These are phyloP conservation scores for Nymphalis io DNA, from an alignment of 1,140 invertebrate species.

Conservation along the genomic window DNA sequence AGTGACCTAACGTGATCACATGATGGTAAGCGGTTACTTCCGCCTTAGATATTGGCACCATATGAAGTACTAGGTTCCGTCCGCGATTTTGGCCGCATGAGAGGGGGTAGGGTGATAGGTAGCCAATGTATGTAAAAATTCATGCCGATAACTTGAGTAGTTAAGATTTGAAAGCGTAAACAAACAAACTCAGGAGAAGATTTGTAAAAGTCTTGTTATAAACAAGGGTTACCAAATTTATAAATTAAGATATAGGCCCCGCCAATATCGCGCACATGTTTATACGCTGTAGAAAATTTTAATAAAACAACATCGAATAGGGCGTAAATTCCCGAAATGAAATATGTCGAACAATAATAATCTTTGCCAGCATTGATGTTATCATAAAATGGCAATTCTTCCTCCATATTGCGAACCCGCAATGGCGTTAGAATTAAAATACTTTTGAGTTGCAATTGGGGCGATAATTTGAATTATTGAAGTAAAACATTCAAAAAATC, in stretches of 20 bases:
- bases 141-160: too few relatives aligned
- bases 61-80: too few relatives aligned
- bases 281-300: slow-evolving; percentile 33
- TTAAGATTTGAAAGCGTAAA: too few relatives aligned
- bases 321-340: slow-evolving; percentile 43
- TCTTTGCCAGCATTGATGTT: slow-evolving; percentile 27
- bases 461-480: neutral
- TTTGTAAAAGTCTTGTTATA: too few relatives aligned
- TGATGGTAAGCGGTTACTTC: too few relatives aligned
- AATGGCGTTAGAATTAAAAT: neutral
- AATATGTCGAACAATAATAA: slow-evolving; percentile 41
- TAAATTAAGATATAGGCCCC: neutral
- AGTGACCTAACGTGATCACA: too few relatives aligned
- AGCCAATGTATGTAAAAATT: too few relatives aligned
- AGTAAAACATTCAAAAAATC: too few relatives aligned
- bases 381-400: slow-evolving; percentile 33
- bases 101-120: too few relatives aligned
- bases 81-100: too few relatives aligned
- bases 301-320: slow-evolving; percentile 41
- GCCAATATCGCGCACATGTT: slow-evolving; percentile 33
- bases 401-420: slow-evolving; percentile 15
- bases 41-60: too few relatives aligned
- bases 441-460: neutral
- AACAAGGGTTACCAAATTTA: slow-evolving; percentile 2
- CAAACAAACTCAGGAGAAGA: too few relatives aligned